Evolutionary conservation across 2,888 invertebrate species (phyloP).

Genomic region (Tetheella fluctuosa): DNA sequence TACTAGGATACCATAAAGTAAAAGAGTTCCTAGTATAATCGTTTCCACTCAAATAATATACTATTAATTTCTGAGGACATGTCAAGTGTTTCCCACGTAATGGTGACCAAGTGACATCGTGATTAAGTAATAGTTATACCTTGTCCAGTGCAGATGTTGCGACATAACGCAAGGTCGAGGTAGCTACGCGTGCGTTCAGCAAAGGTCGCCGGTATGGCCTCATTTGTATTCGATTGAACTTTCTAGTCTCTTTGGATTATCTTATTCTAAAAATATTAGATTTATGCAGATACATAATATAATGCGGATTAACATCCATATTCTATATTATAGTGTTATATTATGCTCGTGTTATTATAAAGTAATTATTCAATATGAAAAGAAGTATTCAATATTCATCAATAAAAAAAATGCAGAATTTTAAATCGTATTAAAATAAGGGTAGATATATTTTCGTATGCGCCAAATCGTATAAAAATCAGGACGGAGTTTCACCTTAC

Average conservation of each 20-base stretch:
- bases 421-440: too few relatives aligned
- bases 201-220: constrained; percentile 33
- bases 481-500: too few relatives aligned
- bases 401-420: too few relatives aligned
- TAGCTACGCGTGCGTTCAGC: constrained; percentile 30
- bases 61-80: background rate
- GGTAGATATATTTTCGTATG: too few relatives aligned
- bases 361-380: too few relatives aligned
- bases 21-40: background rate
- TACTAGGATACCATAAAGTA: background rate
- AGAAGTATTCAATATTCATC: too few relatives aligned
- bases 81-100: constrained; percentile 14
- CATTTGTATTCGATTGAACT: constrained; percentile 3
- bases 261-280: background rate
- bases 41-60: constrained; percentile 2
- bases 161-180: constrained; percentile 58
- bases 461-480: too few relatives aligned
- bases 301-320: too few relatives aligned
- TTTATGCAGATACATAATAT: too few relatives aligned
- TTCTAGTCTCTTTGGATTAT: background rate
- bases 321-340: too few relatives aligned
- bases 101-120: constrained; percentile 12
- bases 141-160: constrained; percentile 31
- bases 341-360: too few relatives aligned
- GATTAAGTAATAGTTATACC: constrained; percentile 9